phyloP scores from a whole-genome alignment of 2,797 vertebrate species.

The Uromys caudimaculatus region DNA sequence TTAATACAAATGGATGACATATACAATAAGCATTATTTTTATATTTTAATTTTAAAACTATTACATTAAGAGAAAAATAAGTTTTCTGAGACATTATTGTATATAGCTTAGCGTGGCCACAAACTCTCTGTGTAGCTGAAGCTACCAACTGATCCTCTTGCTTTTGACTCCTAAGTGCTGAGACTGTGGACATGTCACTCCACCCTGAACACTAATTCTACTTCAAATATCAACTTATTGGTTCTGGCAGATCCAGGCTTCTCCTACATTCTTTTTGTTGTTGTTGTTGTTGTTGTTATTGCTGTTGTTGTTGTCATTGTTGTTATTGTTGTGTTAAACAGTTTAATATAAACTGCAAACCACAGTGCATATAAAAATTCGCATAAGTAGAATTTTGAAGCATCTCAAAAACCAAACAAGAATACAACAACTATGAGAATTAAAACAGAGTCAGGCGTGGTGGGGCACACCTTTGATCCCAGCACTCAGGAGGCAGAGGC shows the following conservation, averaged over 20 bases:
- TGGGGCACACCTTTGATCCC: not conserved
- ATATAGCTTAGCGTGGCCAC: too few relatives aligned
- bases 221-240: not conserved
- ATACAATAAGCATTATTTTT: not conserved
- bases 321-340: not conserved
- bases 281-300: too few relatives aligned
- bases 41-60: constrained; percentile 11
- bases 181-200: not conserved
- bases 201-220: not conserved
- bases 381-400: not conserved
- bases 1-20: not conserved
- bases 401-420: not conserved
- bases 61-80: not conserved
- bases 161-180: not conserved
- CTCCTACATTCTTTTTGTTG: not conserved
- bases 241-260: not conserved
- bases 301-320: not conserved
- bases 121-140: too few relatives aligned
- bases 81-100: not conserved
- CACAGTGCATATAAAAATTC: constrained; percentile 9
- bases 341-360: constrained; percentile 29
- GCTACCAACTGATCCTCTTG: not conserved
- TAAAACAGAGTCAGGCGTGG: not conserved
- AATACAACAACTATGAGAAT: not conserved
- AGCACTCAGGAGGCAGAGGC: not conserved